Evolutionary conservation across 2,888 invertebrate genomes (phyloP), one percentile per base, ranked within the genome.

Genomic region (Carpatolechia fugitivella): DNA sequence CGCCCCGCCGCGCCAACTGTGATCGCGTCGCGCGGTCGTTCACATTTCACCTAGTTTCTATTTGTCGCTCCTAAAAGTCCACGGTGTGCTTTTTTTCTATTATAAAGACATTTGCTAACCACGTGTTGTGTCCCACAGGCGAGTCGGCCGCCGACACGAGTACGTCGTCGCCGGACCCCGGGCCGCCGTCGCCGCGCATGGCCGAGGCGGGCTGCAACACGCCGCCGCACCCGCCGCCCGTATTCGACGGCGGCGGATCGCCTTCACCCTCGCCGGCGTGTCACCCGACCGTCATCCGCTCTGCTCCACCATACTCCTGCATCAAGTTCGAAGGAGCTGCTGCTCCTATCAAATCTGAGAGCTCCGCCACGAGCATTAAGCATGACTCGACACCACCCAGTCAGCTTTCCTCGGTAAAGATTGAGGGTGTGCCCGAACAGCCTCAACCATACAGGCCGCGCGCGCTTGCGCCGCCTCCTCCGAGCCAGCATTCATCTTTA

Each of bases 141-240:
- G 97, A 97, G 92, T 97, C 96, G 84, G 95, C 96, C 91, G 96
- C 96, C 84, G 97, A 97, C 91, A 96, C 97, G 83, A 96, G 96
- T 86, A 96, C 96, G 82, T 96, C 97, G 82, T 97, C 97, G 81
- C 96, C 96, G 85, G 97, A 97, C 91, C 93, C 95, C 72, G 94
- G 95, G 84, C 96, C 96, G 81, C 93, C 95, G 84, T 96, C 96
- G 80, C 96, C 96, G 82, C 94, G 94, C 90, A 93, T 94, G 92
- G 92, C 93, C 78, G 92, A 92, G 86, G 91, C 92, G 82, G 91
- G 92, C 86, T 92, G 81, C 92, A 92, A 78, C 91, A 83, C 90
- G 91, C 92, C 82, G 89, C 92, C 85, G 87, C 91, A 82, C 85
- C 92, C 80, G 86, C 91, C 85, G 77, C 91, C 84, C 74, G 84